Evolutionary conservation across 2,888 invertebrate species (phyloP), one percentile per base, ranked within the genome.

Genomic region (Endotricha flammealis): DNA sequence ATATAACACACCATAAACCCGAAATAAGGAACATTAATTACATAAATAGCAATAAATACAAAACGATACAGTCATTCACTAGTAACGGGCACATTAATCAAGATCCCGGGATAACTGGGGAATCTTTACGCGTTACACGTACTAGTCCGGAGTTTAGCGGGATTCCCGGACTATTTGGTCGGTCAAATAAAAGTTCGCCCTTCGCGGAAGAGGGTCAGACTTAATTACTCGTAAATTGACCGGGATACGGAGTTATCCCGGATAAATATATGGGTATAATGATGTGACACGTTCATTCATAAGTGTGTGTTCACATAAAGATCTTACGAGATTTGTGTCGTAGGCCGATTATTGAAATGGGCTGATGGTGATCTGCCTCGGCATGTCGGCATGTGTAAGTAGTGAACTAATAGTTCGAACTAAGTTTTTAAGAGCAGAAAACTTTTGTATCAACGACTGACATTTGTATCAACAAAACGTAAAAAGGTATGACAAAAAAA

Each of bases 181-280:
- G 62, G 58, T 62, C 68, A 69, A 82, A 85, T 85, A 83, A 85
- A 85, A 85, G 64, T 81, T 76, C 74, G 72, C 82, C 81, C 77
- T 63, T 61, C 60, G 69, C 54, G 72, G 75, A 79, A 81, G 83
- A 86, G 85, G 86, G 85, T 80, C 78, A 74, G 73, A 58, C 78
- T 85, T 85, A 86, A 86, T 86, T 86, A 85, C 83, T 79, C 85
- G 82, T 85, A 81, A 85, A 86, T 85, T 81, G 85, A 80, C 79
- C 74, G 68, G 76, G 72, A 69, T 73, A 66, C 67, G 70, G 73
- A 76, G 71, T 76, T 78, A 78, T 77, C 73, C 68, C 44, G 59
- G 64, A 69, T 73, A 70, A 72, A 78, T 69, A 67, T 68, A 65
- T 57, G 50, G 49, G 71, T 63, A 68, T 77, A 74, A 75, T 64